phyloP scores from a whole-genome alignment of 2,888 invertebrate species.

The Platycheirus albimanus region DNA sequence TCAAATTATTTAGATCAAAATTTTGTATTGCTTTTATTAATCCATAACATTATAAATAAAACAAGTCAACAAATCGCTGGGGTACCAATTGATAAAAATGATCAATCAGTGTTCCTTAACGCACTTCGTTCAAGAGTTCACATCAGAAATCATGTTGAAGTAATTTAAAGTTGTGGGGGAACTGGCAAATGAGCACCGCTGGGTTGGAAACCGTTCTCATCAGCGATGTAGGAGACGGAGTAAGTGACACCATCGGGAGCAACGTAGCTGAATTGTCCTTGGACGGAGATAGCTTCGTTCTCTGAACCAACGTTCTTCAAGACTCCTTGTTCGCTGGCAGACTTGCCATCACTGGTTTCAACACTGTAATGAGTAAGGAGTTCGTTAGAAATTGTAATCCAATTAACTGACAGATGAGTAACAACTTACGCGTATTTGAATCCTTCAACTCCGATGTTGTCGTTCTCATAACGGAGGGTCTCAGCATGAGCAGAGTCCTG shows the following conservation, averaged over 20 bases:
- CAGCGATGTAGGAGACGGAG: constrained; percentile 79
- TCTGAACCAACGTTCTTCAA: constrained; percentile 76
- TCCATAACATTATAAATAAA: neutral
- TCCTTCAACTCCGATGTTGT: constrained; percentile 84
- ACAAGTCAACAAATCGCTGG: neutral
- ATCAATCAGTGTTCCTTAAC: constrained; percentile 8
- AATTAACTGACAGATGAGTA: neutral
- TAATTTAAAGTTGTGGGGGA: neutral
- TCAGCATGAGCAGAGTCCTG: constrained; percentile 82
- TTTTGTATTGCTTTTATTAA: neutral
- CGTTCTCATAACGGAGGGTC: constrained; percentile 84
- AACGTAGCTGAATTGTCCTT: constrained; percentile 77
- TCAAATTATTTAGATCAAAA: too few species aligned
- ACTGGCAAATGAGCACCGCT: constrained; percentile 74
- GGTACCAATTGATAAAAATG: neutral
- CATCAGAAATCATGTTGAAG: neutral
- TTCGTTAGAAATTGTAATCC: neutral
- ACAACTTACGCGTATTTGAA: constrained; percentile 85
- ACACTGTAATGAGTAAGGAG: constrained; percentile 1
- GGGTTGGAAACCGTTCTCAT: constrained; percentile 84
- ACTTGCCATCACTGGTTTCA: constrained; percentile 80
- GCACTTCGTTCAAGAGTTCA: neutral
- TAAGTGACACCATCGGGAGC: constrained; percentile 78
- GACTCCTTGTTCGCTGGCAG: constrained; percentile 9
- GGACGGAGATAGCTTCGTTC: constrained; percentile 78